Conservation (phyloP, 2,797 vertebrate species). For the Luscinia megarhynchos region DNA sequence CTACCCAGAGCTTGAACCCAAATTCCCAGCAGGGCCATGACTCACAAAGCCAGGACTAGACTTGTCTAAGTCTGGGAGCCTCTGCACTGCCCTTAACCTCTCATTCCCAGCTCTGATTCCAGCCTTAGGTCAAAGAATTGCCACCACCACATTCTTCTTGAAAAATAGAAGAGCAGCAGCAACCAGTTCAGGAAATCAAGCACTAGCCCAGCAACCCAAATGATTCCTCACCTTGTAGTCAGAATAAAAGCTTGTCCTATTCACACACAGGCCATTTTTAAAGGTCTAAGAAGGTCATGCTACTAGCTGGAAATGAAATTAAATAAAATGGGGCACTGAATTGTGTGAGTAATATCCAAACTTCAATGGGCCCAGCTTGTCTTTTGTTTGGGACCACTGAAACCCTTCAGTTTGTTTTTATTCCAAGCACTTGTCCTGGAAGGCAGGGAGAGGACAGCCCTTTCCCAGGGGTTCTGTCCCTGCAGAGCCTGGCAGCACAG, state of each 20-base stretch:
- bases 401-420: background rate
- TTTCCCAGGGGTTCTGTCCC: background rate
- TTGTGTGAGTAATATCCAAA: background rate
- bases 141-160: background rate
- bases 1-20: background rate
- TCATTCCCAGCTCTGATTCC: background rate
- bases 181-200: background rate
- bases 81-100: background rate
- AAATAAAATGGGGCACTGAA: background rate
- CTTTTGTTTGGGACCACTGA: background rate
- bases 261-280: background rate
- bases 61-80: background rate
- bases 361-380: background rate
- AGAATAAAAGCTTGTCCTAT: background rate
- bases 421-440: background rate
- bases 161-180: background rate
- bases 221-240: background rate
- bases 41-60: background rate
- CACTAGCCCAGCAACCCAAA: background rate
- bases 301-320: background rate
- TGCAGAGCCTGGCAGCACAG: background rate
- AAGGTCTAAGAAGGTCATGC: background rate
- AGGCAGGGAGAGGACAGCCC: background rate
- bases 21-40: background rate
- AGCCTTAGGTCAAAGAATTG: background rate